phyloP scores from a whole-genome alignment of 2,113 vertebrate species.

The Pavo muticus region DNA sequence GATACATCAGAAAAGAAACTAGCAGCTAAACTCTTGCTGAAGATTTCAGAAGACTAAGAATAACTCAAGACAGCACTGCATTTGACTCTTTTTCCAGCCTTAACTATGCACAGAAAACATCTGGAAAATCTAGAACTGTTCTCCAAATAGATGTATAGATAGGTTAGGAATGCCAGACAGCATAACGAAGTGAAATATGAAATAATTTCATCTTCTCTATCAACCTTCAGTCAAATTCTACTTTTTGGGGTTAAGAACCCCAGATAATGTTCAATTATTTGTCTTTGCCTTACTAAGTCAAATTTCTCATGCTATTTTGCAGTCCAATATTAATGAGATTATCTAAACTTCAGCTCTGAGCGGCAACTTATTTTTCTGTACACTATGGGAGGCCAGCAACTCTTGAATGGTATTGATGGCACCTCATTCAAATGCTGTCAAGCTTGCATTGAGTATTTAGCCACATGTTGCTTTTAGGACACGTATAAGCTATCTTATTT shows the following conservation, averaged over 20 bases:
- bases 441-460: not conserved
- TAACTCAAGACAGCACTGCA: not conserved
- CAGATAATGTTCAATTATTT: not conserved
- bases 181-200: not conserved
- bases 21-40: not conserved
- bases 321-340: not conserved
- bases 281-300: not conserved
- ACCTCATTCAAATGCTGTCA: not conserved
- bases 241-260: not conserved
- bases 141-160: not conserved
- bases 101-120: not conserved
- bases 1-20: not conserved
- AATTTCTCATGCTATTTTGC: not conserved
- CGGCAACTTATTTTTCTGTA: not conserved
- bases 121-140: not conserved
- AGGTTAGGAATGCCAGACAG: not conserved
- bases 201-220: not conserved
- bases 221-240: not conserved
- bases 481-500: not conserved
- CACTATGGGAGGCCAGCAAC: not conserved
- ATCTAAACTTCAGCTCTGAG: not conserved
- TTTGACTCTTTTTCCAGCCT: not conserved
- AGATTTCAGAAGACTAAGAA: not conserved
- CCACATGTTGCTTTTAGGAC: not conserved
- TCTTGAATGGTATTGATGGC: not conserved